These are phyloP conservation scores for Corythornis vintsioides DNA, from an alignment of 2,113 vertebrate genomes.

Conservation along the genomic window DNA sequence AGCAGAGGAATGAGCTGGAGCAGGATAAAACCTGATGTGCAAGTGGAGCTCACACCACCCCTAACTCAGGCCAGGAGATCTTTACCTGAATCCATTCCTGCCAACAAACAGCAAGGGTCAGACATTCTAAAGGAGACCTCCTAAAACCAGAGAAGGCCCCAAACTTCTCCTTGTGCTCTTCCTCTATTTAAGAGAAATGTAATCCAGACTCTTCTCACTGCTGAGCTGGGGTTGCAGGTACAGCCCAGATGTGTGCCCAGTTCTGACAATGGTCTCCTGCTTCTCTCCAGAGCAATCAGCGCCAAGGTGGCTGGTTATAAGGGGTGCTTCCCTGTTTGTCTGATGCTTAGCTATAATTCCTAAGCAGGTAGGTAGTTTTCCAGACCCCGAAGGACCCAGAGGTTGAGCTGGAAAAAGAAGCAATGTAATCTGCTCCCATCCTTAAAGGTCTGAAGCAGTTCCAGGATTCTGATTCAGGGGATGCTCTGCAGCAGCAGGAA, in stretches of 20 bases:
- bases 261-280: background rate
- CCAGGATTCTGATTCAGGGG: background rate
- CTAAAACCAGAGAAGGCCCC: background rate
- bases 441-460: background rate
- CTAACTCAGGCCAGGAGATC: background rate
- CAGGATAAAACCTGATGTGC: background rate
- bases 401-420: background rate
- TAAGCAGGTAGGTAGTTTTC: background rate
- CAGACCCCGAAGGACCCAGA: background rate
- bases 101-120: background rate
- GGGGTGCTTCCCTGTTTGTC: background rate
- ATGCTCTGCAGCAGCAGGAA: background rate
- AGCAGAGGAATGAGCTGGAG: background rate
- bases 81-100: background rate
- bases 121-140: background rate
- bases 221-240: no score
- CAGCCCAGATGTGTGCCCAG: rapidly evolving
- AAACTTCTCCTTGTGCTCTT: background rate
- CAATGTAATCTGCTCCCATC: rapidly evolving
- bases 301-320: rapidly evolving
- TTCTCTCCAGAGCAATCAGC: background rate
- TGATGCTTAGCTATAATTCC: background rate
- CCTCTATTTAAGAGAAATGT: background rate
- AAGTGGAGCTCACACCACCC: background rate
- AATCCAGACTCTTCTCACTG: background rate